A percentile compares a stretch with the other conserved stretches of the same genome.
Conservation (phyloP, 2,113 vertebrate species). For the Heloderma charlesbogerti region DNA sequence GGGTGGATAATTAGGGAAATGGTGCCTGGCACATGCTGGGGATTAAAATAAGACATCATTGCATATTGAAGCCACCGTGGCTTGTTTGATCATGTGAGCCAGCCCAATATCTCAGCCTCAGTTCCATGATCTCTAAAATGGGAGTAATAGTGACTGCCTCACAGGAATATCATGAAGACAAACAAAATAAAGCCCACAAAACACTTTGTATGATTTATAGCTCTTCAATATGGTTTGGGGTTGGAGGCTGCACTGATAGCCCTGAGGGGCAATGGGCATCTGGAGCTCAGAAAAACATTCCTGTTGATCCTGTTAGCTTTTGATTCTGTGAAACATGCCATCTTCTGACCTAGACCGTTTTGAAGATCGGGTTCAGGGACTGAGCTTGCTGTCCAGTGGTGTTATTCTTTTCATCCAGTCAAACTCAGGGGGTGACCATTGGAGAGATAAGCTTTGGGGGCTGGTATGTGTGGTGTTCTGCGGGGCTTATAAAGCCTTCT, state of each 20-base stretch:
- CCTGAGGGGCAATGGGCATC: neutral
- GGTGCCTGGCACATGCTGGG: no score
- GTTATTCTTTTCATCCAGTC: neutral
- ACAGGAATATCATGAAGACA: neutral
- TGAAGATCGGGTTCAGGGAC: neutral
- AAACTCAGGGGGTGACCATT: neutral
- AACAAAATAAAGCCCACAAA: neutral
- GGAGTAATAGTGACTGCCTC: neutral
- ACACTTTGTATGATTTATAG: neutral
- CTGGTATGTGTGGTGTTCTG: no score
- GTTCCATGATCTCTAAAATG: neutral
- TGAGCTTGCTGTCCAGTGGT: neutral
- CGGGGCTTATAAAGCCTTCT: no score
- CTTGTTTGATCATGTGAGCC: no score
- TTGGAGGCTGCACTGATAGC: neutral
- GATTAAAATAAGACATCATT: no score
- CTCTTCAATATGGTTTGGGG: neutral
- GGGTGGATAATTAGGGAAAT: no score
- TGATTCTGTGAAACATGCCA: neutral
- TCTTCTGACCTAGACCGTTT: neutral
- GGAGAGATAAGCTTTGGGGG: neutral
- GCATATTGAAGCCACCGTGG: no score
- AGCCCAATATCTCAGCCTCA: neutral
- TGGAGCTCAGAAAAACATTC: neutral
- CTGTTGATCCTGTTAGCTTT: neutral